Base-by-base conservation (phyloP, 2,113 vertebrate species). In the Nettapus auritus region DNA sequence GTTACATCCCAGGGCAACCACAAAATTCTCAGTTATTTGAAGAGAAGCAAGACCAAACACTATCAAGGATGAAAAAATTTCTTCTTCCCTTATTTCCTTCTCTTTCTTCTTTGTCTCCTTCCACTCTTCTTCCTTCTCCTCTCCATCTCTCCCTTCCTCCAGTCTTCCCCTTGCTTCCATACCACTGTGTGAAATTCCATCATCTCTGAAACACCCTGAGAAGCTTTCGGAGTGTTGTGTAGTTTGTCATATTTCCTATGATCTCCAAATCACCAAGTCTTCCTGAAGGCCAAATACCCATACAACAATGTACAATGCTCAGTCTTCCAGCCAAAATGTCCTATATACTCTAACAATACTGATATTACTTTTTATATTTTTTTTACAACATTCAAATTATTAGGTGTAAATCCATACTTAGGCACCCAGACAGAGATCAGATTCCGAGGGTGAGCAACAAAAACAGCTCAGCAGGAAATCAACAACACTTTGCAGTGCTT, bases 101-200 rank as follows among this genome's bases (percentile, higher is more conserved):
- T 15, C 53, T 74, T 74, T 18, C 11, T 57, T 33, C 31, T 18
- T 59, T 9, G 4, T 12, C 75, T 59, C 13, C 3, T 33, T 3
- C 3, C 2, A 57, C 55, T 23, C 6, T 36, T 36, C 14, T 34
- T 70, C 18, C 25, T 36, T 36, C 17, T 36, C 36, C 18, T 25
- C 5, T 74, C 46, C 31, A 11, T 67, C 52, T 17, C 15, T 59
- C 53, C 36, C 56, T 52, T 1, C 2, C 4, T 16, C 1, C 1
- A 0, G 34, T 8, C 22, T 69, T 50, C 5, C 9, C 6, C 42
- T 62, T 80, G 56, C 34, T 9, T 82, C 28, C 4, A 1, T 53
- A 26, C 55, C 48, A 26, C 10, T 68, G 5, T 50, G 44, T 60
- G n/a, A 86, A 36, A 5, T 70, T 46, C 9, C 4, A 6, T 36